These are phyloP conservation scores for Strongylocentrotus purpuratus DNA, from an alignment of 35 echinoderm and acorn worm species.

Conservation along the genomic window DNA sequence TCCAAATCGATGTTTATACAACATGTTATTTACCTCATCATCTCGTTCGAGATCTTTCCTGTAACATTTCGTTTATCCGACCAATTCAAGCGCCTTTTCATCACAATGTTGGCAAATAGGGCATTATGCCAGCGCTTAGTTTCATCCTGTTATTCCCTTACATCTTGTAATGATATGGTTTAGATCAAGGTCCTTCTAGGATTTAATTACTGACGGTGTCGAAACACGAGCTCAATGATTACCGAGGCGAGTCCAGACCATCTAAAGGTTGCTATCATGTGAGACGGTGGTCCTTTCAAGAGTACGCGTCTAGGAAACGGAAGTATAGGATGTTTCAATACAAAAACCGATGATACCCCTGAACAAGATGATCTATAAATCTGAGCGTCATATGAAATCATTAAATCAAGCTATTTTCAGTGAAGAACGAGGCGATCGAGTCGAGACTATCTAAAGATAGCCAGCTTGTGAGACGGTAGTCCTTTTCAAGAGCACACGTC, in stretches of 20 bases:
- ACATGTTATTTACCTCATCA: background rate
- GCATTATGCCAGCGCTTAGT: background rate
- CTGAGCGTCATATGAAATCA: too few species aligned
- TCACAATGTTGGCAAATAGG: background rate
- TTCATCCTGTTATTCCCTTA: background rate
- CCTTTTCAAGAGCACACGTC: too few species aligned
- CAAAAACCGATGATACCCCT: background rate
- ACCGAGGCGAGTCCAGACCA: background rate
- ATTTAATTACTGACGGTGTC: constrained; percentile 34
- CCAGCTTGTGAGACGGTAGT: too few species aligned
- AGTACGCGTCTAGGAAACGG: background rate
- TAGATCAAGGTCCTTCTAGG: background rate
- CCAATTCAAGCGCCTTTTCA: background rate
- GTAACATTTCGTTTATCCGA: background rate
- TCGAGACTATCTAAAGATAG: too few species aligned
- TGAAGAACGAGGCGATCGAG: too few species aligned
- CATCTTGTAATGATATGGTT: background rate
- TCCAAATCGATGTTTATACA: background rate
- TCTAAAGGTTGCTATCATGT: background rate
- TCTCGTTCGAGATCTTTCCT: background rate
- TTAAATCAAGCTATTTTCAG: too few species aligned
- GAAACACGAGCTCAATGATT: constrained; percentile 20
- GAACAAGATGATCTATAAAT: background rate
- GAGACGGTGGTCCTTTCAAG: background rate
- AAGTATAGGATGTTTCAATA: background rate